Evolutionary conservation across 2,888 invertebrate species (phyloP), one percentile per base, ranked within the genome.

Genomic region (Polia nebulosa): DNA sequence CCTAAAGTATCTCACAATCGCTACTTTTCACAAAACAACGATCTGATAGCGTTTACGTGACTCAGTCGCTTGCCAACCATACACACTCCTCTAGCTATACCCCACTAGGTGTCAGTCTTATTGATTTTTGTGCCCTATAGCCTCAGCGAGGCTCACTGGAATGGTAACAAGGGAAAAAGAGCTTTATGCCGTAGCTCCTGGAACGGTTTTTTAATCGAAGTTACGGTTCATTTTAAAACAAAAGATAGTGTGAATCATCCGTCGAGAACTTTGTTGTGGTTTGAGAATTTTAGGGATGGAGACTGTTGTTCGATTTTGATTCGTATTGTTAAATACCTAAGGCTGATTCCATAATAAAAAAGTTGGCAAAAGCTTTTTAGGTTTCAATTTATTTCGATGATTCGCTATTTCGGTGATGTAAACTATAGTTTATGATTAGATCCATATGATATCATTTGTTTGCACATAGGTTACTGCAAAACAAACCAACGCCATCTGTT

Each of bases 191-290:
- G 41, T 20, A 70, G 39, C 3, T 5, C 0, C 39, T 66, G 57
- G 44, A 64, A 45, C 66, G 61, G 78, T 79, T 81, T 85, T 78
- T 76, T 9, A 11, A 60, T 56, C 53, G 57, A 61, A 56, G 45
- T 49, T 29, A 56, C 36, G 25, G 64, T 63, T 63, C 58, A 82
- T 87, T 86, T 85, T 82, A 82, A 88, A 88, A 91, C 91, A 91
- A 91, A 92, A 88, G 91, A 85, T 85, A 80, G 83, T 79, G 78
- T 92, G 92, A 92, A 87, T 91, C 91, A 91, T 88, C 76, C 83
- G 70, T 80, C 73, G 81, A 88, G 85, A 85, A 87, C 87, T 87
- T 83, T 84, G 78, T 84, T 83, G 72, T 81, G 82, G 78, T 85
- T 81, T 69, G 72, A 77, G 75, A 72, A 75, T 81, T 78, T 80